phyloP scores from a whole-genome alignment of 2,797 vertebrate genomes.

The Eutrigla gurnardus region DNA sequence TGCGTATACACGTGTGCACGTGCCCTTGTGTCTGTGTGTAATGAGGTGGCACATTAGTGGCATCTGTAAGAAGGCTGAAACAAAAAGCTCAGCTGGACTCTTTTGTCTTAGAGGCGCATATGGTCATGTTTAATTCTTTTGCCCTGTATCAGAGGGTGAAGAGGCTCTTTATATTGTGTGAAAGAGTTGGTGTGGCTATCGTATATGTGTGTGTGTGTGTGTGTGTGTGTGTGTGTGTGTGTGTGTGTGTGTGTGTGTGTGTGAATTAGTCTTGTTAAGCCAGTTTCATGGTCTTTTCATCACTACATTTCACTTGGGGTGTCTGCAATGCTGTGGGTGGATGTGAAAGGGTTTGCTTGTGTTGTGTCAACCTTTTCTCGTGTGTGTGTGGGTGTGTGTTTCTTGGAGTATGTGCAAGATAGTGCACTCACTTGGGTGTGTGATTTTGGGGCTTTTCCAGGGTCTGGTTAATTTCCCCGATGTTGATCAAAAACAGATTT shows the following conservation, averaged over 20 bases:
- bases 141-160: constrained; percentile 37
- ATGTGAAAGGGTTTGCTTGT: constrained; percentile 43
- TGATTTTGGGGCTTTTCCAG: constrained; percentile 47
- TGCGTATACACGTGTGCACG: constrained; percentile 22
- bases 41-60: constrained; percentile 64
- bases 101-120: constrained; percentile 68
- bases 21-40: constrained; percentile 60
- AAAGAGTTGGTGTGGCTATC: constrained; percentile 38
- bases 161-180: constrained; percentile 46
- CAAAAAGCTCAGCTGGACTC: constrained; percentile 59
- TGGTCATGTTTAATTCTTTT: constrained; percentile 66
- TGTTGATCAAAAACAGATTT: constrained; percentile 66
- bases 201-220: constrained; percentile 31
- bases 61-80: constrained; percentile 65
- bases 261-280: constrained; percentile 62
- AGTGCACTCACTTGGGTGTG: constrained; percentile 39
- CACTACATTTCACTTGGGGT: constrained; percentile 57
- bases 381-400: constrained; percentile 35
- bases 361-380: constrained; percentile 37
- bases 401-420: constrained; percentile 26
- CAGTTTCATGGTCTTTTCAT: constrained; percentile 74
- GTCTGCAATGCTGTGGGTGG: constrained; percentile 46
- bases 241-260: constrained; percentile 6
- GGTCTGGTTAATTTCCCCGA: constrained; percentile 53
- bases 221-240: constrained; percentile 25